Percentiles rank a stretch among this genome's conserved stretches.
These are phyloP conservation scores for Drosophila mojavensis DNA, from an alignment of 1,140 invertebrate species.

Conservation along the genomic window DNA sequence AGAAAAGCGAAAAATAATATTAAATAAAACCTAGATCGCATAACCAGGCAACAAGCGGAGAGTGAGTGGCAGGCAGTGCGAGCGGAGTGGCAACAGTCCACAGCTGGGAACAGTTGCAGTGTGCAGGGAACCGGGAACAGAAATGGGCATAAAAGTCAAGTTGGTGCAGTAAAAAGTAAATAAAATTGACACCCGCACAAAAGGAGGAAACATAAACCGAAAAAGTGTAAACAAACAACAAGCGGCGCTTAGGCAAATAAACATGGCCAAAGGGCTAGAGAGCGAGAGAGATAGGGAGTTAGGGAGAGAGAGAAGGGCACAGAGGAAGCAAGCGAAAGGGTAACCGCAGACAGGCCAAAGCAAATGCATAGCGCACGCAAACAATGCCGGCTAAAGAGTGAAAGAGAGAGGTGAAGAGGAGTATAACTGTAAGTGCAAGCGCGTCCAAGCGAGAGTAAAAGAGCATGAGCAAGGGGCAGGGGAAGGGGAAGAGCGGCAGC, in stretches of 20 bases:
- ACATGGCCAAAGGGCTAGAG: constrained; percentile 39
- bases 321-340: neutral
- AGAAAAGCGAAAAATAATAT: neutral
- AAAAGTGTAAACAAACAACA: constrained; percentile 58
- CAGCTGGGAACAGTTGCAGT: neutral
- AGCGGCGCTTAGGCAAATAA: constrained; percentile 72
- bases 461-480: neutral
- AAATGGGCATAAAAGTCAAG: constrained; percentile 59
- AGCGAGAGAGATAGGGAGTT: neutral
- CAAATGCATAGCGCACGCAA: constrained; percentile 25
- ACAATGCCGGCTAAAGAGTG: neutral
- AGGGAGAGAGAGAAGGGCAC: neutral
- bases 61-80: neutral
- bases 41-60: neutral
- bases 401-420: neutral
- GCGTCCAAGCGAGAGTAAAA: neutral
- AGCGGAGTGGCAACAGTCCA: neutral
- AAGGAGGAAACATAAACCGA: constrained; percentile 42
- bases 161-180: constrained; percentile 60
- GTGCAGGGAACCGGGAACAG: neutral
- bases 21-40: neutral
- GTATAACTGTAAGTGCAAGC: neutral
- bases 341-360: constrained; percentile 43
- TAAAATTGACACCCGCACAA: constrained; percentile 62
- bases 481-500: neutral